Evolutionary conservation across 2,888 invertebrate genomes (phyloP).

Genomic region (Leptopilina drosophilae): DNA sequence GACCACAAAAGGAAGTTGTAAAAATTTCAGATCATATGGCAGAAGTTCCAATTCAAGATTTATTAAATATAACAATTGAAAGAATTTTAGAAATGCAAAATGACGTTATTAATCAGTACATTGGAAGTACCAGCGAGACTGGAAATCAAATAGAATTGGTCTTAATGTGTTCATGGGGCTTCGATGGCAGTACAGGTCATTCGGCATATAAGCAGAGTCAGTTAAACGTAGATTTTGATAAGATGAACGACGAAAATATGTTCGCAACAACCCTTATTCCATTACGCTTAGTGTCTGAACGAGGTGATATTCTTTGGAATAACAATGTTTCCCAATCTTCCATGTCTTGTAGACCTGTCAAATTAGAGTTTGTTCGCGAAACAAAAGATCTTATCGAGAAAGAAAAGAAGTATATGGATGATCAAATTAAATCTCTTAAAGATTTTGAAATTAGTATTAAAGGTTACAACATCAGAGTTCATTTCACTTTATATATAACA

Average conservation of each 20-base stretch:
- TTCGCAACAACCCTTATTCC: not conserved
- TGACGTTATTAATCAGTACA: constrained; percentile 31
- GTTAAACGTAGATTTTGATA: constrained; percentile 13
- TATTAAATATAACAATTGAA: constrained; percentile 36
- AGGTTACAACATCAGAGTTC: constrained; percentile 17
- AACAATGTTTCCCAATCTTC: constrained; percentile 38
- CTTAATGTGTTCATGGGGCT: constrained; percentile 34
- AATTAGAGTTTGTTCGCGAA: constrained; percentile 36
- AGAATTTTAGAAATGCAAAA: constrained; percentile 32
- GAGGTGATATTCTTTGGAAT: constrained; percentile 27
- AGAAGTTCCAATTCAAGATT: constrained; percentile 3
- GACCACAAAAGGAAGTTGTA: not conserved
- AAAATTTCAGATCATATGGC: not conserved
- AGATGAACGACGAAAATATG: constrained; percentile 21
- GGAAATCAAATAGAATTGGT: constrained; percentile 36
- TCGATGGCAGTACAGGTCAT: constrained; percentile 41
- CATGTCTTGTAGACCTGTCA: constrained; percentile 35
- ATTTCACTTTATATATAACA: constrained; percentile 20
- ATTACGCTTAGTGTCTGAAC: constrained; percentile 4
- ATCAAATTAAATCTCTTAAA: constrained; percentile 32
- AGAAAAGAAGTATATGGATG: constrained; percentile 37
- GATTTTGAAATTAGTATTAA: constrained; percentile 23
- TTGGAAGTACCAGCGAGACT: constrained; percentile 2
- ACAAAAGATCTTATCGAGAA: constrained; percentile 30
- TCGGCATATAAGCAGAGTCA: constrained; percentile 32